These are phyloP conservation scores for Cheilosia soror DNA, from an alignment of 2,888 invertebrate genomes.

Conservation along the genomic window DNA sequence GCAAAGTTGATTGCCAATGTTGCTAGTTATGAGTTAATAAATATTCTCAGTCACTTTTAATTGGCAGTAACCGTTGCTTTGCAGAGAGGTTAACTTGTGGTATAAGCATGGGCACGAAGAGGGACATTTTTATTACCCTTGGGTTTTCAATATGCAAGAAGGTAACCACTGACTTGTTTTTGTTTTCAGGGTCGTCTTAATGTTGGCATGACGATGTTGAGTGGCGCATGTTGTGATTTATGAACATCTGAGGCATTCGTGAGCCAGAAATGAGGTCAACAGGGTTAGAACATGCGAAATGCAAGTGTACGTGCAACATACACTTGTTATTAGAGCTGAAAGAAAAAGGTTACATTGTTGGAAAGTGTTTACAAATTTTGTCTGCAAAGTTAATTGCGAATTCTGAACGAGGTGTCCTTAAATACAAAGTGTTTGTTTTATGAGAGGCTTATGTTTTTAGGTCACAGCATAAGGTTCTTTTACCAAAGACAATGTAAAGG, in stretches of 20 bases:
- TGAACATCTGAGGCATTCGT: conserved; percentile 22
- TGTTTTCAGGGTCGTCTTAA: not conserved
- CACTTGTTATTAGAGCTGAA: not conserved
- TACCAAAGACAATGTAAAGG: no score
- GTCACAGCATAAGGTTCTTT: no score
- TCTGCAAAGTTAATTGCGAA: no score
- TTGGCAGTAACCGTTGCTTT: conserved; percentile 12
- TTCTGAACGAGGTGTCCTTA: no score
- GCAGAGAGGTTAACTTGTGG: not conserved
- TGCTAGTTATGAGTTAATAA: conserved; percentile 53
- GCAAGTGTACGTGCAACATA: not conserved
- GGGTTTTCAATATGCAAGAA: conserved; percentile 15
- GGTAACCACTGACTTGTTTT: not conserved
- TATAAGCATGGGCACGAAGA: not conserved
- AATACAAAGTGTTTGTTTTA: no score
- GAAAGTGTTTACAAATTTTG: no score
- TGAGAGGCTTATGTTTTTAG: no score
- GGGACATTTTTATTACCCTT: conserved; percentile 15
- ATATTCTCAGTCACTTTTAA: conserved; percentile 48
- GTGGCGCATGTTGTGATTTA: conserved; percentile 42
- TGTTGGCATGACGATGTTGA: conserved; percentile 3
- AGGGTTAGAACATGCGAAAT: conserved; percentile 29
- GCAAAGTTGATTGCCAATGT: conserved; percentile 9
- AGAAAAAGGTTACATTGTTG: no score
- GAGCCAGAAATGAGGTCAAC: conserved; percentile 43